A percentile compares a stretch with the other conserved stretches of the same genome.
phyloP scores from a whole-genome alignment of 35 echinoderm and acorn worm genomes.

The Heliocidaris tuberculata region DNA sequence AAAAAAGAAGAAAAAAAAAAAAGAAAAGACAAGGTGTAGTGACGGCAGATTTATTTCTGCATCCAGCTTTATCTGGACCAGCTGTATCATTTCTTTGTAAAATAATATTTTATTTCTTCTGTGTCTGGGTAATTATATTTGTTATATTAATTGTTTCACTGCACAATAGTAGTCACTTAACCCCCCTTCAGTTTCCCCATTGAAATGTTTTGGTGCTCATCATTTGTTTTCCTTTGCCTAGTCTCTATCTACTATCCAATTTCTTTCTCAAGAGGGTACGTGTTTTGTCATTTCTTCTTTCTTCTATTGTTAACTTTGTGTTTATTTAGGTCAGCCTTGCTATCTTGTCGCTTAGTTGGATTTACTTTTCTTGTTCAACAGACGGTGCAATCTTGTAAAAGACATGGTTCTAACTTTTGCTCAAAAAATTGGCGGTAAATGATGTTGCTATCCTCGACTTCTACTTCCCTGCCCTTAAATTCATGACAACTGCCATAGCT shows the following conservation, averaged over 20 bases:
- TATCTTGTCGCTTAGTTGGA: neutral
- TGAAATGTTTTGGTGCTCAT: conserved; percentile 29
- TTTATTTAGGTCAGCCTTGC: neutral
- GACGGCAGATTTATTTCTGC: conserved; percentile 43
- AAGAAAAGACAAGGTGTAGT: conserved; percentile 26
- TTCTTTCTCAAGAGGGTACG: neutral
- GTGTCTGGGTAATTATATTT: conserved; percentile 37
- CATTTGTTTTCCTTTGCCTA: conserved; percentile 10
- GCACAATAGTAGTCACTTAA: conserved; percentile 34
- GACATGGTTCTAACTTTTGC: neutral
- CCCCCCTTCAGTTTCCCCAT: neutral
- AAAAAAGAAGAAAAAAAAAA: conserved; percentile 37
- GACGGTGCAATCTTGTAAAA: neutral
- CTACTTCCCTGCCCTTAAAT: neutral
- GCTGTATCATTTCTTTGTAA: conserved; percentile 33
- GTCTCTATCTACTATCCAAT: neutral
- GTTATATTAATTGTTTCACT: conserved; percentile 43
- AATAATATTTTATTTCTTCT: conserved; percentile 35
- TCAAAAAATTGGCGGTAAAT: neutral
- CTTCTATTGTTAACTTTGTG: neutral
- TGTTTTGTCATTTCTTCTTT: neutral
- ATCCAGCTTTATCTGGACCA: neutral
- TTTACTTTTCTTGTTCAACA: neutral
- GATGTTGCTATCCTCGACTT: neutral
- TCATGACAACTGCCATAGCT: neutral